These are phyloP conservation scores for Perognathus longimembris DNA, from an alignment of 2,113 vertebrate genomes.

Conservation along the genomic window DNA sequence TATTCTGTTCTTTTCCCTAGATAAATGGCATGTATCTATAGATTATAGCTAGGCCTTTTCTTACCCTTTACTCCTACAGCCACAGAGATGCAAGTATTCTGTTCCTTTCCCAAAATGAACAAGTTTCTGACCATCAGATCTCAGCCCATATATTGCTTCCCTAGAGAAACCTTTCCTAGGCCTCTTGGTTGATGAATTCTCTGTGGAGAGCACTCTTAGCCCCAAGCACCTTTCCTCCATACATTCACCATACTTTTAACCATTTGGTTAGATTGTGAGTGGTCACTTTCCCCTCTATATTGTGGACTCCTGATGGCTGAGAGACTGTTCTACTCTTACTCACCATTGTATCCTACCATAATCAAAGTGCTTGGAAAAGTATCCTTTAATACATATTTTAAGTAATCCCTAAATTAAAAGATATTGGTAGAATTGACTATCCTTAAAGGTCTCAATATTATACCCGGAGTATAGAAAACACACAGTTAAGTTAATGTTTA, in stretches of 20 bases:
- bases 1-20: neutral
- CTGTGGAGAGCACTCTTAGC: neutral
- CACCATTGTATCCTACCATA: neutral
- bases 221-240: neutral
- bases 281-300: neutral
- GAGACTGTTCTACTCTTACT: neutral
- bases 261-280: neutral
- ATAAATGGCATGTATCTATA: neutral
- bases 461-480: neutral
- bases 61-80: neutral
- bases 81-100: neutral
- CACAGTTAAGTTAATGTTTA: neutral
- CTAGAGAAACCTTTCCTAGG: neutral
- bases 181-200: neutral
- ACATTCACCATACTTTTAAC: no score
- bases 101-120: neutral
- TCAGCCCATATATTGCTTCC: neutral
- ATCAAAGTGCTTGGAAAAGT: neutral
- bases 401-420: neutral
- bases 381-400: neutral
- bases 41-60: neutral
- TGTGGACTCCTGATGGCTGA: neutral
- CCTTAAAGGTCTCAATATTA: neutral
- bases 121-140: neutral
- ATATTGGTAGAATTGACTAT: neutral